These are phyloP conservation scores for Hippocampus mohnikei DNA, from an alignment of 2,113 vertebrate species.

Conservation along the genomic window DNA sequence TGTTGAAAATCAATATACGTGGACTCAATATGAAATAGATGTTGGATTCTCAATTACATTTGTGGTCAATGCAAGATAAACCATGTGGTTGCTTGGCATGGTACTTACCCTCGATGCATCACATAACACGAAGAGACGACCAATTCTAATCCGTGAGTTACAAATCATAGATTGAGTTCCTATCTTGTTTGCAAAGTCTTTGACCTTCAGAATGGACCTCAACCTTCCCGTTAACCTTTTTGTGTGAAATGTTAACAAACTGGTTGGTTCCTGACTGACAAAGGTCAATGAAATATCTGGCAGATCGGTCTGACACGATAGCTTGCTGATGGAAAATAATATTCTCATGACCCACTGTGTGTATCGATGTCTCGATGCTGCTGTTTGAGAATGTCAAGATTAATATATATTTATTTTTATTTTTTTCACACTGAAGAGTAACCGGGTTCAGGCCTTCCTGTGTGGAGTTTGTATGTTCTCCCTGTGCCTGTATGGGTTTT, in stretches of 20 bases:
- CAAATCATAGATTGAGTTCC: constrained; percentile 2
- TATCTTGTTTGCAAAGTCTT: constrained; percentile 27
- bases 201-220: constrained; percentile 63
- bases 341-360: constrained; percentile 23
- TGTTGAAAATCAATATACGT: no score
- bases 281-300: constrained; percentile 65
- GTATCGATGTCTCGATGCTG: background rate
- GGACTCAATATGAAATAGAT: no score
- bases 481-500: no score
- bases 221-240: constrained; percentile 70
- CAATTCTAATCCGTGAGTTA: background rate
- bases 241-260: constrained; percentile 62
- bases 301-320: constrained; percentile 40
- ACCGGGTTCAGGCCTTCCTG: no score
- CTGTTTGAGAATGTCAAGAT: background rate
- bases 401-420: background rate
- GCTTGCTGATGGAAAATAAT: constrained; percentile 14
- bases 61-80: no score
- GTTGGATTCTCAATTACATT: no score
- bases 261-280: constrained; percentile 42
- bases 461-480: no score
- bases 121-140: background rate
- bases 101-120: no score
- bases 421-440: no score
- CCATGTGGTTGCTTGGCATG: no score